These are phyloP conservation scores for Sphenopsis melanotis DNA, from an alignment of 2,797 vertebrate genomes.

Conservation along the genomic window DNA sequence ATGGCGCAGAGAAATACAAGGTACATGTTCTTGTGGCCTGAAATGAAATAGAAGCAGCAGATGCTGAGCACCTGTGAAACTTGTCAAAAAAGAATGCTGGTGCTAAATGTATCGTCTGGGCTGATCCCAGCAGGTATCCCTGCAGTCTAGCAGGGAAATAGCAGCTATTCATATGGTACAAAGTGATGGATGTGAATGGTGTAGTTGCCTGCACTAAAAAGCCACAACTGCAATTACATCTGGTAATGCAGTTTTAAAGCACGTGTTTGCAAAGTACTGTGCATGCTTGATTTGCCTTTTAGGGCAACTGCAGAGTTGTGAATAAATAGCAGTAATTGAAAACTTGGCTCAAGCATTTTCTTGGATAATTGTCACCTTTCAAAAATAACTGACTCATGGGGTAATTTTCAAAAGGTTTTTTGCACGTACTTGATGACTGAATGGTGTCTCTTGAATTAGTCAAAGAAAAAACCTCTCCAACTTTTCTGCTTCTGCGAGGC, in stretches of 20 bases:
- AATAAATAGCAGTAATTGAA: constrained; percentile 26
- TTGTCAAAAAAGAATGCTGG: background rate
- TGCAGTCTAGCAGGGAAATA: background rate
- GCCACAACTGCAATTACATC: background rate
- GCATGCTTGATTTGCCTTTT: background rate
- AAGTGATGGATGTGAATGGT: background rate
- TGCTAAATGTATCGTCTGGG: background rate
- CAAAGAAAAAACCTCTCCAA: background rate
- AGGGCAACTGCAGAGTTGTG: background rate
- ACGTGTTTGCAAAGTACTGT: background rate
- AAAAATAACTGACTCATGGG: constrained; percentile 1
- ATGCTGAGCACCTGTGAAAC: background rate
- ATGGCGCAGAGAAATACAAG: background rate
- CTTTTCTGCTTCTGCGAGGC: background rate
- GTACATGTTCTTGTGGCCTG: background rate
- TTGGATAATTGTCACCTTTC: constrained; percentile 15
- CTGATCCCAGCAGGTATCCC: background rate
- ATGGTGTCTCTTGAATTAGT: background rate
- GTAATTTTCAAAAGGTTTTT: background rate
- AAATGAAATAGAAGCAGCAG: background rate
- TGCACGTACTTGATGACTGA: background rate
- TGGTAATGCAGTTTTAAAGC: background rate
- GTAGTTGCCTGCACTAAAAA: background rate
- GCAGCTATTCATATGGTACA: background rate
- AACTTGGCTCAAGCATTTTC: background rate